phyloP scores from a whole-genome alignment of 2,113 vertebrate genomes.

The Rhea pennata region DNA sequence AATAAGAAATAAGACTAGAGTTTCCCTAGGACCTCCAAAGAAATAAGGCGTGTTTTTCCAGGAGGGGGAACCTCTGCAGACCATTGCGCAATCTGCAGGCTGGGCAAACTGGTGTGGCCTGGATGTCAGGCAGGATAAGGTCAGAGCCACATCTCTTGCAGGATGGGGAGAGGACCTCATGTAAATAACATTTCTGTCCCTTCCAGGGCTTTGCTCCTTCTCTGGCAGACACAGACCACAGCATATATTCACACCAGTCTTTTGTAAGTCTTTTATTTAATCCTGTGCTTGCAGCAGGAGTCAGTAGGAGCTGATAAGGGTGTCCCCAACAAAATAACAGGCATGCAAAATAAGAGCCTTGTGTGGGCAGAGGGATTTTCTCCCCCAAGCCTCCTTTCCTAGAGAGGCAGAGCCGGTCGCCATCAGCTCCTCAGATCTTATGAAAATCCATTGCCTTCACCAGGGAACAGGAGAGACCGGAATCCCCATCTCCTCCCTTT shows the following conservation, averaged over 20 bases:
- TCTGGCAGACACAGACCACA: not conserved
- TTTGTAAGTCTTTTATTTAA: not conserved
- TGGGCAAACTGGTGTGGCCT: accelerated
- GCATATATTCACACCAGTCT: accelerated
- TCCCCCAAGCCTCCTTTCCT: not conserved
- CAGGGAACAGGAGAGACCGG: not conserved
- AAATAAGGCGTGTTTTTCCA: slow-evolving; percentile 19
- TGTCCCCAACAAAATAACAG: too few relatives aligned
- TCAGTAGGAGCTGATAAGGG: not conserved
- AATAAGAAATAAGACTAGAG: not conserved
- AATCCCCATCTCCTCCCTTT: not conserved
- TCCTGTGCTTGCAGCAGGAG: not conserved
- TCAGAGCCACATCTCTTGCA: accelerated
- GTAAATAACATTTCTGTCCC: not conserved
- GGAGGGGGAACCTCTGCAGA: not conserved
- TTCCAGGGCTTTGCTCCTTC: not conserved
- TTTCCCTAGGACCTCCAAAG: slow-evolving; percentile 10
- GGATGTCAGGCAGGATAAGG: not conserved
- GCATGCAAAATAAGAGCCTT: accelerated
- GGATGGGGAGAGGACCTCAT: not conserved
- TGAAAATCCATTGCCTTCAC: not conserved
- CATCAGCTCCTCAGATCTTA: not conserved
- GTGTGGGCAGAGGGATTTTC: not conserved
- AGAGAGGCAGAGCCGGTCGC: too few relatives aligned
- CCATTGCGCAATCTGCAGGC: not conserved